phyloP scores from a whole-genome alignment of 2,113 vertebrate genomes.

The Myiagra hebetior region DNA sequence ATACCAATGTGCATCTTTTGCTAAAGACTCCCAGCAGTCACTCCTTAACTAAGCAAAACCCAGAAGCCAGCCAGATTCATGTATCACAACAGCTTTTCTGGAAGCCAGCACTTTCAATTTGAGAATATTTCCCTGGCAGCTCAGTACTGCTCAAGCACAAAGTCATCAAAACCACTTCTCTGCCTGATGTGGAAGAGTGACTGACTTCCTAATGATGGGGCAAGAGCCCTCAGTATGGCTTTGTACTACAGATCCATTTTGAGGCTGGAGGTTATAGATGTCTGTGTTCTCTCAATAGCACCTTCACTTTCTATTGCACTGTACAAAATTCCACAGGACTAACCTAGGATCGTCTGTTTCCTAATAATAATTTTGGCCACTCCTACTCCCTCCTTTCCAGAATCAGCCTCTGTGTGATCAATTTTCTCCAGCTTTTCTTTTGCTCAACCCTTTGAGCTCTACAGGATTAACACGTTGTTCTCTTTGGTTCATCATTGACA shows the following conservation, averaged over 20 bases:
- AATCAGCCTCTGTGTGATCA: background rate
- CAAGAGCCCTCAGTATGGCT: background rate
- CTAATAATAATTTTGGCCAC: background rate
- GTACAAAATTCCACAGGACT: background rate
- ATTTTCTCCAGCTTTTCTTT: background rate
- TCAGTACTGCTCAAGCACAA: background rate
- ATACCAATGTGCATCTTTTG: background rate
- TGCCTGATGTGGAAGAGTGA: background rate
- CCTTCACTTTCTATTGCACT: background rate
- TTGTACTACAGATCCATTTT: background rate
- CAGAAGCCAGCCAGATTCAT: background rate
- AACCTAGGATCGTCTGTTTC: background rate
- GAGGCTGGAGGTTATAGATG: background rate
- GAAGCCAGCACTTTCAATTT: background rate
- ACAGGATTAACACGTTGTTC: background rate
- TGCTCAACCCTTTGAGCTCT: background rate
- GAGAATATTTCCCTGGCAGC: background rate
- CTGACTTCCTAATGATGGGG: fast-evolving
- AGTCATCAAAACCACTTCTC: background rate
- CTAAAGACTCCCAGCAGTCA: background rate
- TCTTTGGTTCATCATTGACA: background rate
- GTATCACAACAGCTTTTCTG: background rate
- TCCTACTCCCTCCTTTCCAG: background rate
- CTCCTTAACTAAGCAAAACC: background rate
- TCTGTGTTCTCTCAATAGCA: background rate